Percentiles rank a stretch among this genome's conserved stretches.
These are phyloP conservation scores for Adoxophyes honmai DNA, from an alignment of 1,140 invertebrate species.

Conservation along the genomic window DNA sequence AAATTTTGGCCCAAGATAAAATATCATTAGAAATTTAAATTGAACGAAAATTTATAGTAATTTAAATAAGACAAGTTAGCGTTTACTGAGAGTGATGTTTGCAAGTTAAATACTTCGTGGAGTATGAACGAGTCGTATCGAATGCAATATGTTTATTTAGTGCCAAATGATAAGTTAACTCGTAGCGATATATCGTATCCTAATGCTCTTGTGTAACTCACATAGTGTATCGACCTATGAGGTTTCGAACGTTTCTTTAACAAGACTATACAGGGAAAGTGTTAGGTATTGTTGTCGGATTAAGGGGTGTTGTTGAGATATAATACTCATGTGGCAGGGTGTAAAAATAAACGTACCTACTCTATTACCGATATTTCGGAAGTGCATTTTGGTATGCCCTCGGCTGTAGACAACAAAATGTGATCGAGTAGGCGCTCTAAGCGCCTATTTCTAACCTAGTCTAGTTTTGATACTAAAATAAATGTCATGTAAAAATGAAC, in stretches of 20 bases:
- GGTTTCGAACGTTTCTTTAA: conserved; percentile 73
- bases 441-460: conserved; percentile 20
- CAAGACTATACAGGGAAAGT: conserved; percentile 76
- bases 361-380: background rate
- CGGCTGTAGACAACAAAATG: background rate
- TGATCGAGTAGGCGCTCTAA: conserved; percentile 11
- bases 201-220: conserved; percentile 73
- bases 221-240: conserved; percentile 73
- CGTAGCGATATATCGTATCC: conserved; percentile 73
- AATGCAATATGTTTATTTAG: conserved; percentile 76
- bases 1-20: conserved; percentile 55
- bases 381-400: conserved; percentile 1
- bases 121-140: conserved; percentile 66
- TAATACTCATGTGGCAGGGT: conserved; percentile 73
- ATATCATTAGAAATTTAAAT: conserved; percentile 54
- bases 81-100: conserved; percentile 40
- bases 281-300: conserved; percentile 57
- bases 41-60: conserved; percentile 55
- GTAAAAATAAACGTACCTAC: conserved; percentile 56
- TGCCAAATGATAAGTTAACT: conserved; percentile 77
- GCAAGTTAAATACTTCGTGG: conserved; percentile 62
- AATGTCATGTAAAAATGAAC: background rate
- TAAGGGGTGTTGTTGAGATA: conserved; percentile 60
- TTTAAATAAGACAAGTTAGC: conserved; percentile 44
- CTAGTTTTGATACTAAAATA: conserved; percentile 29